Evolutionary conservation across 92 coral and sea anemone genomes (phyloP), one percentile per base, ranked within the genome.

Genomic region (Metridium senile): DNA sequence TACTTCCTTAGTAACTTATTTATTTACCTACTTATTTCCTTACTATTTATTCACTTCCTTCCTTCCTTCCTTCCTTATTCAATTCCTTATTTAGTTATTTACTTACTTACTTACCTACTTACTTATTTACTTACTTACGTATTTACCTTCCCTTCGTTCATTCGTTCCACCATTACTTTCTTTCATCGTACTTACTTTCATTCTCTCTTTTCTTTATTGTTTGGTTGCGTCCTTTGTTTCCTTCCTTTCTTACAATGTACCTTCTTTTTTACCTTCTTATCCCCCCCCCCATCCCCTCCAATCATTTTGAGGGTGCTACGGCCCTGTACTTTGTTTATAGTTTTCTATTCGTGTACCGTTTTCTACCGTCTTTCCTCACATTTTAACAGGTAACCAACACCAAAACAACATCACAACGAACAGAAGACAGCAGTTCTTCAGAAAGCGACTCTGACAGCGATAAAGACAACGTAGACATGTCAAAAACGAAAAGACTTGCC

Each of bases 361-460:
- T 26, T 16, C 31, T 59, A 1, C 65, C 65, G 11, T 21, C 31
- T 26, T 59, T 7, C 7, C 22, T 11, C 65, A 2, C 16, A 1
- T 26, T 59, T 59, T 23, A 9, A 54, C 61, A 54, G 61, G 13
- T 9, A 54, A 17, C 22, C 11, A 54, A 17, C 17, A 54, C 3
- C 26, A 2, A 17, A 17, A 28, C 43, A 28, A 21, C 29, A n/a
- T 3, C 65, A 21, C 2, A 10, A 18, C 65, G 2, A 22, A 59
- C 31, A 59, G 18, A 63, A 63, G 69, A 63, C 69, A 28, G n/a
- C 45, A 63, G 69, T 18, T 11, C 45, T 0, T 63, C 69, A 9
- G 65, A 58, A 28, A 58, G 65, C 17, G 69, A 63, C 22, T 59
- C 66, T 13, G 45, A 63, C n/a, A 63, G 69, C 23, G 69, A 63